Evolutionary conservation across 2,888 invertebrate species (phyloP), one percentile per base, ranked within the genome.

Genomic region (Cephus pygmeus): DNA sequence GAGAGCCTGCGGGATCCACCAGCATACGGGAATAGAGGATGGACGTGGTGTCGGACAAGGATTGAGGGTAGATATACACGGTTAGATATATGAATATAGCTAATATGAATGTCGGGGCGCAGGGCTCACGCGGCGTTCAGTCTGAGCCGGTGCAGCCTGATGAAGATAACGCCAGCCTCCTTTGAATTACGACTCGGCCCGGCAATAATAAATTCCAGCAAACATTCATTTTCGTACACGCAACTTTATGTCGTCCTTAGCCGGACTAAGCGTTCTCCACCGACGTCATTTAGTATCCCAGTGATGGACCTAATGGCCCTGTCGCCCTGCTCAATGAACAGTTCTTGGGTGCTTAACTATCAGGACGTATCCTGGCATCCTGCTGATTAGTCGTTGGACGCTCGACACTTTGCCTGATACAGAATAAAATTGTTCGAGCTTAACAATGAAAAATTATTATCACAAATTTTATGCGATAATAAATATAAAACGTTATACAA

Each of bases 181-280:
- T 90, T 91, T 91, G 91, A 91, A 89, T 91, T 90, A 91, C 91
- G 91, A 86, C 85, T 85, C 85, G 85, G 83, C 85, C 87, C 84
- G 87, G 88, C 90, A 88, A 90, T 91, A 91, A 91, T 91, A 91
- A 91, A 91, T 91, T 91, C 90, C 88, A 85, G 87, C 88, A 88
- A 91, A 90, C 91, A 91, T 91, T 91, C 89, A 90, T 91, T 91
- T 91, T 91, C 90, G 90, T 91, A 89, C 88, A 90, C 89, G 90
- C 90, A 90, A 91, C 88, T 91, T 91, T 90, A 91, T 90, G 90
- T 87, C 91, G 88, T 90, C 88, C 90, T 90, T 90, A 90, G 88
- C 86, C 81, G 85, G 86, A 88, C 89, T 90, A 90, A 90, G 90
- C 89, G 88, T 87, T 86, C 87, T 87, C 87, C 84, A 79, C 89